phyloP scores from a whole-genome alignment of 1,140 invertebrate species.

The Lucilia cuprina region DNA sequence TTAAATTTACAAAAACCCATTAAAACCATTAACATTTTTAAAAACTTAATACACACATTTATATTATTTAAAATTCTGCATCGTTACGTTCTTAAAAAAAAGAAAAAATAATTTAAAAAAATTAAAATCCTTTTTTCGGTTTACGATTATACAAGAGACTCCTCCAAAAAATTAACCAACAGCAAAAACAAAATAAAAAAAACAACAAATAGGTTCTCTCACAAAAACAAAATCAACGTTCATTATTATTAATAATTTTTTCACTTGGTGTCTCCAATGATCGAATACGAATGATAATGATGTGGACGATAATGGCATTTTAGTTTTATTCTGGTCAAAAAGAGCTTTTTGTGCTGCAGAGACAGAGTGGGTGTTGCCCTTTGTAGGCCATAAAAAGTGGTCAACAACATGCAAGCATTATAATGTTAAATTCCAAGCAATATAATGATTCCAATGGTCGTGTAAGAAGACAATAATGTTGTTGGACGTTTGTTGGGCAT shows the following conservation, averaged over 20 bases:
- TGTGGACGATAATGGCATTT: constrained; percentile 28
- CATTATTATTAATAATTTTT: constrained; percentile 21
- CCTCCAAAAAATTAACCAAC: not conserved
- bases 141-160: constrained; percentile 1
- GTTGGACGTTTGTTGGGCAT: not conserved
- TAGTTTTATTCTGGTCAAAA: not conserved
- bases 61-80: not conserved
- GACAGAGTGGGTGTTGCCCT: constrained; percentile 36
- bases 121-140: not conserved
- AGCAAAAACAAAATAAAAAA: not conserved
- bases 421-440: not conserved
- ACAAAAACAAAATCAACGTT: not conserved
- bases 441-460: constrained; percentile 8
- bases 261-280: constrained; percentile 28
- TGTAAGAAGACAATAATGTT: constrained; percentile 28
- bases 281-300: constrained; percentile 32
- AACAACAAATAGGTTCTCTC: not conserved
- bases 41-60: constrained; percentile 11
- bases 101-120: not conserved
- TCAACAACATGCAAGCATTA: constrained; percentile 29
- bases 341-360: not conserved
- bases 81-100: not conserved
- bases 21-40: not conserved
- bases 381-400: constrained; percentile 36
- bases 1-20: not conserved